Evolutionary conservation across 1,140 invertebrate genomes (phyloP), one percentile per base, ranked within the genome.

Genomic region (Brachionus angularis): DNA sequence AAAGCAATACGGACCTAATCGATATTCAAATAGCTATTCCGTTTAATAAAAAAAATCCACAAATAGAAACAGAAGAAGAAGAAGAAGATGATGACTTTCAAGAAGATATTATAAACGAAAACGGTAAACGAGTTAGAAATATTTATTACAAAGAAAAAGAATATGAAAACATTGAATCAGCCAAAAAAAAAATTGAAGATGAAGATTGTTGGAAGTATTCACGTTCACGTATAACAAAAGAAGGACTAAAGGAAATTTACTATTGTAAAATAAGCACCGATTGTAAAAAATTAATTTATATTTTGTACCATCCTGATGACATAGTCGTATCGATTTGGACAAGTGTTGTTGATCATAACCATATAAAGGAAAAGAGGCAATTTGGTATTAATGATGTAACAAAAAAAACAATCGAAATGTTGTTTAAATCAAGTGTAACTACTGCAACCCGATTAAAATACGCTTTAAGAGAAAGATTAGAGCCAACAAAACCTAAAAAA

Each of bases 351-450:
- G 49, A 52, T 27, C 49, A 52, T 27, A n/a, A 52, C 25, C 49
- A 52, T 29, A 14, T 52, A 27, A 29, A 27, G 25, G 49, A 52
- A 14, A 52, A 52, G 29, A 27, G n/a, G 21, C 5, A 29, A 52
- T 27, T 27, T 27, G 49, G 49, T 5, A 52, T 52, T 14, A 52
- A 52, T 52, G 49, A 52, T 27, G 25, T 52, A 21, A 52, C 49
- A 27, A 52, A 52, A 52, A 52, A 52, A 52, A 52, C 49, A 29
- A 52, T 52, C n/a, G 49, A 52, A 52, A 52, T 52, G 23, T 10
- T 52, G 25, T 52, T 29, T 8, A 52, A 52, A 52, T 52, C 49
- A 14, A 52, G 49, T 52, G 49, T 52, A 14, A 52, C 21, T 52
- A 52, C 49, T 21, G 49, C 49, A 14, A 52, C 49, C n/a, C 21